Evolutionary conservation across 2,888 invertebrate genomes (phyloP).

Genomic region (Bibio marci): DNA sequence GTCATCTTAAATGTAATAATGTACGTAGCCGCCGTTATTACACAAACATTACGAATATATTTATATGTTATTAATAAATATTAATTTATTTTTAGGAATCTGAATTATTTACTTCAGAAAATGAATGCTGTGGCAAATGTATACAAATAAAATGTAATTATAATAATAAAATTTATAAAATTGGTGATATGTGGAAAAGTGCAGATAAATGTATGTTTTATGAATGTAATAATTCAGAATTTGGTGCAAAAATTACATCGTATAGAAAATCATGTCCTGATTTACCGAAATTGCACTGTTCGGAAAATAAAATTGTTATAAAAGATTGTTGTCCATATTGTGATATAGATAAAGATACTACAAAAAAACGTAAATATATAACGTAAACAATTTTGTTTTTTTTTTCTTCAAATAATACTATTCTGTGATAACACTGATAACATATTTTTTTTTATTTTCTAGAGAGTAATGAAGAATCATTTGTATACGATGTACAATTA

Average conservation of each 20-base stretch:
- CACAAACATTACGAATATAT: no score
- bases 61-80: no score
- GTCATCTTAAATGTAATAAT: conserved; percentile 21
- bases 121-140: conserved; percentile 26
- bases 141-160: conserved; percentile 23
- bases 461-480: not conserved
- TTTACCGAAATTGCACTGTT: no score
- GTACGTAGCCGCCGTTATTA: conserved; percentile 13
- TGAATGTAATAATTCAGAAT: conserved; percentile 16
- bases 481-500: not conserved
- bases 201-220: conserved; percentile 21
- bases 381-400: not conserved
- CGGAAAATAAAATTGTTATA: conserved; percentile 15
- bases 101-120: conserved; percentile 16
- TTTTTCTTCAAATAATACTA: no score
- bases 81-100: conserved; percentile 21
- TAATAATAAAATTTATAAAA: conserved; percentile 18
- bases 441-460: not conserved
- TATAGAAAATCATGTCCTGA: conserved; percentile 24
- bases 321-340: conserved; percentile 24
- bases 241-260: conserved; percentile 18
- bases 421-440: not conserved
- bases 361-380: not conserved
- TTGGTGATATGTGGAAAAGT: conserved; percentile 26
- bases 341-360: not conserved